These are phyloP conservation scores for Hydrocynus forskahlii DNA, from an alignment of 2,797 vertebrate species.

Conservation along the genomic window DNA sequence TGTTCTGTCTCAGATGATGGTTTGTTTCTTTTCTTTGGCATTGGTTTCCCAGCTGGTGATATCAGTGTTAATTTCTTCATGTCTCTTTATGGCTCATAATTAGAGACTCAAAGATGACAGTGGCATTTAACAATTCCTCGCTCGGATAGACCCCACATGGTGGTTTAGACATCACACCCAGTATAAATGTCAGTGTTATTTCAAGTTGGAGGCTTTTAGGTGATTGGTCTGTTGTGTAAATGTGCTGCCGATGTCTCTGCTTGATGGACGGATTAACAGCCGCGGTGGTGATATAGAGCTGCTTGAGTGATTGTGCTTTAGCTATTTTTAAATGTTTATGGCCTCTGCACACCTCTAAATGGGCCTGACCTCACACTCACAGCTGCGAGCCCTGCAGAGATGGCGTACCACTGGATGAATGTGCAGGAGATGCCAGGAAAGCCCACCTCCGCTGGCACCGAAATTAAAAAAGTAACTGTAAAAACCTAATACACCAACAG, in stretches of 20 bases:
- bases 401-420: constrained; percentile 41
- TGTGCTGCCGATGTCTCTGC: background rate
- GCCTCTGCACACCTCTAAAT: constrained; percentile 44
- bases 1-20: too few species aligned
- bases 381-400: constrained; percentile 25
- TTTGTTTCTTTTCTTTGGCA: too few species aligned
- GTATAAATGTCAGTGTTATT: constrained; percentile 42
- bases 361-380: constrained; percentile 31
- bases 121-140: constrained; percentile 19
- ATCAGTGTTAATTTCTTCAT: too few species aligned
- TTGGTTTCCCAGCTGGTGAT: too few species aligned
- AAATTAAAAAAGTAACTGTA: constrained; percentile 16
- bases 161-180: constrained; percentile 1
- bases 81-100: constrained; percentile 1
- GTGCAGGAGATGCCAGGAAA: constrained; percentile 38
- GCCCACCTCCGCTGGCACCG: constrained; percentile 37
- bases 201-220: constrained; percentile 34
- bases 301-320: constrained; percentile 31
- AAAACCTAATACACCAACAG: constrained; percentile 20
- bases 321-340: constrained; percentile 58
- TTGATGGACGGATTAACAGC: constrained; percentile 38
- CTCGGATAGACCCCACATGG: constrained; percentile 1
- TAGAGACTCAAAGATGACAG: constrained; percentile 7
- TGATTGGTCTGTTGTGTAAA: constrained; percentile 50
- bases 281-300: constrained; percentile 13